These are phyloP conservation scores for Bombus breviceps DNA, from an alignment of 1,140 invertebrate species.

Conservation along the genomic window DNA sequence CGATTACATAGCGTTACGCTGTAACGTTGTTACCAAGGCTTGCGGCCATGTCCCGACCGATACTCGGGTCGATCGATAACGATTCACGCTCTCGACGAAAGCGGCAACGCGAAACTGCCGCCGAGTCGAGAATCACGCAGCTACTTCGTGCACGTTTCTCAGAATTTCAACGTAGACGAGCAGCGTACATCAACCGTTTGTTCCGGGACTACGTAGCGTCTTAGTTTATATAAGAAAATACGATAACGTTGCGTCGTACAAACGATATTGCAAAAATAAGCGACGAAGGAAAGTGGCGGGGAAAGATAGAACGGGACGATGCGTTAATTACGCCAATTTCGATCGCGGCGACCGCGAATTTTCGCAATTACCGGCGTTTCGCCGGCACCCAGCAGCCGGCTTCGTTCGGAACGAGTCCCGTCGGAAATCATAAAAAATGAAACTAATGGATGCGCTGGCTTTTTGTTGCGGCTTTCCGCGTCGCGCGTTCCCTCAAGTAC, in stretches of 20 bases:
- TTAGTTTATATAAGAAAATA: background rate
- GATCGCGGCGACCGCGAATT: conserved; percentile 55
- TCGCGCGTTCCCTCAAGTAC: conserved; percentile 31
- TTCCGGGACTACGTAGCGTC: background rate
- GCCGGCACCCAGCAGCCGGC: background rate
- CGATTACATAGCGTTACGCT: conserved; percentile 58
- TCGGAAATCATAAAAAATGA: conserved; percentile 45
- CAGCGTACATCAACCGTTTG: too few species aligned
- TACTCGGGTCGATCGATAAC: conserved; percentile 23
- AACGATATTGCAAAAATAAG: background rate
- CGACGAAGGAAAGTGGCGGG: background rate
- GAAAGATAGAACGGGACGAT: background rate
- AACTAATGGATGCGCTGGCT: conserved; percentile 56
- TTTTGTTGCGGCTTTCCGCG: conserved; percentile 50
- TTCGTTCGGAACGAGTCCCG: background rate
- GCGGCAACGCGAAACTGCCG: background rate
- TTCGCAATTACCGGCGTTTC: conserved; percentile 64
- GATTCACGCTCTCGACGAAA: conserved; percentile 12
- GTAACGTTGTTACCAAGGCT: conserved; percentile 24
- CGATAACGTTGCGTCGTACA: too few species aligned
- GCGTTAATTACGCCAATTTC: conserved; percentile 66
- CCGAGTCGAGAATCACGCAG: too few species aligned
- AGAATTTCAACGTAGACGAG: background rate
- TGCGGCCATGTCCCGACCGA: background rate
- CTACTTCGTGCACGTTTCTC: background rate